Base-by-base conservation (phyloP, 2,888 invertebrate genomes). In the Chrysolina oricalcia region DNA sequence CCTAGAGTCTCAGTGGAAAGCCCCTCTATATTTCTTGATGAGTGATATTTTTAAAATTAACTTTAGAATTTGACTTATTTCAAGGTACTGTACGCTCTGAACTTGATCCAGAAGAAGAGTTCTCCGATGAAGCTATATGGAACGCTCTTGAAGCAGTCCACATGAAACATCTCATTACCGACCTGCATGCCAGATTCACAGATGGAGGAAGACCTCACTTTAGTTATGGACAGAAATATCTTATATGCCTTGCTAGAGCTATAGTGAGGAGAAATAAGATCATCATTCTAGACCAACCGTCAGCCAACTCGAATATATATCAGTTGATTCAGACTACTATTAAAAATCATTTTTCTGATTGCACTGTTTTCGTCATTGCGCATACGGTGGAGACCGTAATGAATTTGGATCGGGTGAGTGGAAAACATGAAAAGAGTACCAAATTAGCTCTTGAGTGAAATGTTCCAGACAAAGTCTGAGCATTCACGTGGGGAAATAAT, bases 91-190 rank as follows among this genome's bases (percentile, higher is more conserved):
- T 98, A 90, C 90, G 97, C 2, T 94, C 94, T 84, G 98, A 98
- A 89, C 91, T 98, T 73, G 97, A 97, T 89, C 97, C 97, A 2
- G 97, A 97, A 86, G 92, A 94, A 77, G 93, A 93, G 83, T 94
- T 94, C 84, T 90, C 92, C 0, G 97, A 97, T 83, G 91, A 91
- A 9, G 91, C 93, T 75, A 89, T 98, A 1, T 97, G 97, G 97
- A 90, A 92, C 75, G 96, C 96, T 0, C 88, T 98, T 21, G 96
- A 96, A 80, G 95, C 97, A 89, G 94, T 95, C 65, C 93, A 95
- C 84, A 85, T 97, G 56, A 96, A 96, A 84, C 92, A 92, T 62
- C 91, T 91, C 0, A 91, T 95, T 46, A 11, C 50, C 1, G 73
- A 59, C 40, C 89, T 96, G 41, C 92, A 92, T 80, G 92, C 92